A percentile compares a stretch with the other conserved stretches of the same genome.
phyloP scores from a whole-genome alignment of 2,113 vertebrate genomes.

The Pelecanoides urinatrix region DNA sequence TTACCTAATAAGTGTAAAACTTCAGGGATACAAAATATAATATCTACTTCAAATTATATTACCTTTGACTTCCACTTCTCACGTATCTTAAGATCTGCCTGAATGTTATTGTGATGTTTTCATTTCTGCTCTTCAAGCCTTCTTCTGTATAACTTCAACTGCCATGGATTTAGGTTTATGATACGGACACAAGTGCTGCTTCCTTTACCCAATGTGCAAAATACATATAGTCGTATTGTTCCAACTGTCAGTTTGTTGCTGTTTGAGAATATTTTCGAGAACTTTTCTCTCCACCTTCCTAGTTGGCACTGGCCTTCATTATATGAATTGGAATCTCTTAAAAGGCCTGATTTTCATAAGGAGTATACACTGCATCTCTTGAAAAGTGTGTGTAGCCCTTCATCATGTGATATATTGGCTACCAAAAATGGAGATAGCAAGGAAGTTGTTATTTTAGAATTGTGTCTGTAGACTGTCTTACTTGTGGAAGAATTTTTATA shows the following conservation, averaged over 20 bases:
- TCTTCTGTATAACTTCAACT: neutral
- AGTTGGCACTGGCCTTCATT: neutral
- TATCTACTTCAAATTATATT: neutral
- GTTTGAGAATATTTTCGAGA: neutral
- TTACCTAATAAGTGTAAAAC: neutral
- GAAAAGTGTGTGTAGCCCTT: neutral
- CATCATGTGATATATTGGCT: neutral
- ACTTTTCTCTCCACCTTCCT: neutral
- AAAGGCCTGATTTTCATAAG: neutral
- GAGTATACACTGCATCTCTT: neutral
- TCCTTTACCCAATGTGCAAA: neutral
- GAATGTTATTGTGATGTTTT: neutral
- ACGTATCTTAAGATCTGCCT: neutral
- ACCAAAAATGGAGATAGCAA: neutral
- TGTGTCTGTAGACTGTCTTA: neutral
- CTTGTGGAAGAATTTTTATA: neutral
- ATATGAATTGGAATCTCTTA: neutral
- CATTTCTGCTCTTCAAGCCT: neutral
- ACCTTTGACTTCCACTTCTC: neutral
- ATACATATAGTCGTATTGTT: accelerated
- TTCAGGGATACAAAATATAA: neutral
- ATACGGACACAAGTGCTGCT: neutral
- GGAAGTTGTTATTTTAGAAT: neutral
- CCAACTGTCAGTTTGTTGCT: neutral
- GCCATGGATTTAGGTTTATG: neutral